Conservation (phyloP, 2,888 invertebrate genomes). For the Chalcosyrphus nemorum region DNA sequence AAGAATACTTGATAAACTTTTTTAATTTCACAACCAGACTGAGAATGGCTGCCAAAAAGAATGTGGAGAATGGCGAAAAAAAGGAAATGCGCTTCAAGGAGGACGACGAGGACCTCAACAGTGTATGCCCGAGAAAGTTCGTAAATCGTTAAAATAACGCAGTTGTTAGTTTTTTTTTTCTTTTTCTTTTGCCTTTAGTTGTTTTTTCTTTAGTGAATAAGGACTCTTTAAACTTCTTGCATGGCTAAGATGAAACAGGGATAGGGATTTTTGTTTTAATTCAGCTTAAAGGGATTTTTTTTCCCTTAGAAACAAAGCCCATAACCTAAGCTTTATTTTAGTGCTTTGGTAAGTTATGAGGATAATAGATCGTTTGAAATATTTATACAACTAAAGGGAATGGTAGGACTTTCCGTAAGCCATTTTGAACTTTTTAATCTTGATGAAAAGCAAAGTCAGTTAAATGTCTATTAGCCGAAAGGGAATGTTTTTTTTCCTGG, state of each 20-base stretch:
- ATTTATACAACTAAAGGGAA: not conserved
- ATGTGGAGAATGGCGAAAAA: not conserved
- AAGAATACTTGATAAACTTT: conserved; percentile 10
- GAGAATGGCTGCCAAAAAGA: not conserved
- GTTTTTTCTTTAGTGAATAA: not conserved
- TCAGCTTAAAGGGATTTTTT: not conserved
- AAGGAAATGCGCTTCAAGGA: not conserved
- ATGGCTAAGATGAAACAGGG: not conserved
- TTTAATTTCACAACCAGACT: conserved; percentile 4
- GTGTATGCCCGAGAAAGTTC: not conserved
- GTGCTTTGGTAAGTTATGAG: too few relatives aligned
- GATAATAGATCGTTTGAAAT: not conserved
- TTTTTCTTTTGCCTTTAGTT: not conserved
- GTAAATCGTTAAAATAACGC: conserved; percentile 10
- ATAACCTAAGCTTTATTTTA: too few relatives aligned
- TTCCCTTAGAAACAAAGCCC: not conserved
- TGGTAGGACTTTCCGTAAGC: not conserved
- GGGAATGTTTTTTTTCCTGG: too few relatives aligned
- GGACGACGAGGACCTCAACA: not conserved
- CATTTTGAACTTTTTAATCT: too few relatives aligned
- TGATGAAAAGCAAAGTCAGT: too few relatives aligned
- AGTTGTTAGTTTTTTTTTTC: not conserved
- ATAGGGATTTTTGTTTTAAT: not conserved
- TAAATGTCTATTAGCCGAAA: too few relatives aligned
- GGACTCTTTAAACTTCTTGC: not conserved